Percentiles rank a stretch among this genome's conserved stretches.
Evolutionary conservation across 2,113 vertebrate species (phyloP).

Genomic region (Alethe castanea): DNA sequence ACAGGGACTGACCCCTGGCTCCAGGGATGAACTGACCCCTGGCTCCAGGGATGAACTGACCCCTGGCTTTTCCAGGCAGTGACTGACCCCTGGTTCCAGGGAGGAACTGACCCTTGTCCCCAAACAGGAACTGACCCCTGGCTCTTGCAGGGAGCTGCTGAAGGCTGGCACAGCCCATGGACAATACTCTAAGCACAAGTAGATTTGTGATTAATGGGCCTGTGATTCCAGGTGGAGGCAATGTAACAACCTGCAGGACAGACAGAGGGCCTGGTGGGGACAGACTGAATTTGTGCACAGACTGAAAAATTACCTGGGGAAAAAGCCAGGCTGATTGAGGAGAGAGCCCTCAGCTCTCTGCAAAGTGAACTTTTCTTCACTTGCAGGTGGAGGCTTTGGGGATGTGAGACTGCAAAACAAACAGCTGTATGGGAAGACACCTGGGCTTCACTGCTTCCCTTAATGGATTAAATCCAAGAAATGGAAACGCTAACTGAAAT

Average conservation of each 20-base stretch:
- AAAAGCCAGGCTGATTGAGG: not conserved
- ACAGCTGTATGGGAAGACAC: not conserved
- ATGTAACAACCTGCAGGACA: not conserved
- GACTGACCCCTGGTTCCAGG: too few relatives aligned
- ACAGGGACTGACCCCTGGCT: not conserved
- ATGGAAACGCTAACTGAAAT: not conserved
- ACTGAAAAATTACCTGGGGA: not conserved
- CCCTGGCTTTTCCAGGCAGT: too few relatives aligned
- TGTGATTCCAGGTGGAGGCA: not conserved
- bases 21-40: not conserved
- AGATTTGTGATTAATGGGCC: not conserved
- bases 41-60: too few relatives aligned
- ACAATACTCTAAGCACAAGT: too few relatives aligned
- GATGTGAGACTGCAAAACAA: not conserved
- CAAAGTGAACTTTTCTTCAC: not conserved
- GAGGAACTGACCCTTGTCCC: too few relatives aligned
- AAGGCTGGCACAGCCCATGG: not conserved
- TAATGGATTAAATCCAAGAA: not conserved
- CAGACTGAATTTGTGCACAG: not conserved
- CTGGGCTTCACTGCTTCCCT: not conserved
- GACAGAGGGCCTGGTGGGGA: not conserved
- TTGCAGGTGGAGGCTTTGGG: not conserved
- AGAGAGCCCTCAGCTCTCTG: not conserved
- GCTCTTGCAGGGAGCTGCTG: not conserved
- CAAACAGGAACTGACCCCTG: rapidly evolving